phyloP scores from a whole-genome alignment of 2,888 invertebrate species.

The Epirrhoe tristata region DNA sequence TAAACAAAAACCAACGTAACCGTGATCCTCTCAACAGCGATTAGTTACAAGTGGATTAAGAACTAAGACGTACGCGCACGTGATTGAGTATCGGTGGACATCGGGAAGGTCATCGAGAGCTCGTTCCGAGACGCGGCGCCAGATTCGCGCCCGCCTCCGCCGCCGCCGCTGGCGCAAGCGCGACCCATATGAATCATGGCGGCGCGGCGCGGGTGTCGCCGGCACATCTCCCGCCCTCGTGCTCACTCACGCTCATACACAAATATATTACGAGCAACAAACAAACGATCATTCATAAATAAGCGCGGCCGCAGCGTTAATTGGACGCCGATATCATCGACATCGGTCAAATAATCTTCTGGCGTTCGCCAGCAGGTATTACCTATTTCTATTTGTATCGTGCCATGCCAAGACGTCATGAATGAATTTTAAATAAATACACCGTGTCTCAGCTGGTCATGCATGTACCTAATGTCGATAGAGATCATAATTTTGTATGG shows the following conservation, averaged over 20 bases:
- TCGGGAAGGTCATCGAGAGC: constrained; percentile 69
- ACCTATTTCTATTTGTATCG: constrained; percentile 24
- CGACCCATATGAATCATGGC: constrained; percentile 53
- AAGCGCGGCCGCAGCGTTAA: constrained; percentile 57
- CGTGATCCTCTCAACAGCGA: constrained; percentile 80
- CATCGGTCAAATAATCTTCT: constrained; percentile 44
- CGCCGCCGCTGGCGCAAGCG: constrained; percentile 41
- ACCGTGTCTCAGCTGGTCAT: constrained; percentile 37
- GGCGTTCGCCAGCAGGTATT: constrained; percentile 36
- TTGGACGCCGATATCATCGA: constrained; percentile 52
- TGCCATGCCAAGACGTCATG: constrained; percentile 37
- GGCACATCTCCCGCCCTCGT: constrained; percentile 45
- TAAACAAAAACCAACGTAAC: constrained; percentile 51
- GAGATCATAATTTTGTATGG: constrained; percentile 32
- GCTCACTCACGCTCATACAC: constrained; percentile 51
- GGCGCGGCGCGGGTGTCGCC: constrained; percentile 9
- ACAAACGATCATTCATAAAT: constrained; percentile 73
- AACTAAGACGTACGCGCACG: constrained; percentile 68
- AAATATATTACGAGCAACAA: constrained; percentile 50
- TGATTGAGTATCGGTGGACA: constrained; percentile 68
- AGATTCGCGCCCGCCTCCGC: constrained; percentile 61
- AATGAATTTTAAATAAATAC: constrained; percentile 40
- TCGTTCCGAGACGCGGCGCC: constrained; percentile 73
- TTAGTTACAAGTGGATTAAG: constrained; percentile 75
- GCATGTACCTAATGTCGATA: constrained; percentile 36